These are phyloP conservation scores for Aphelenchoides avenae DNA, from an alignment of 1,140 invertebrate genomes.

Conservation along the genomic window DNA sequence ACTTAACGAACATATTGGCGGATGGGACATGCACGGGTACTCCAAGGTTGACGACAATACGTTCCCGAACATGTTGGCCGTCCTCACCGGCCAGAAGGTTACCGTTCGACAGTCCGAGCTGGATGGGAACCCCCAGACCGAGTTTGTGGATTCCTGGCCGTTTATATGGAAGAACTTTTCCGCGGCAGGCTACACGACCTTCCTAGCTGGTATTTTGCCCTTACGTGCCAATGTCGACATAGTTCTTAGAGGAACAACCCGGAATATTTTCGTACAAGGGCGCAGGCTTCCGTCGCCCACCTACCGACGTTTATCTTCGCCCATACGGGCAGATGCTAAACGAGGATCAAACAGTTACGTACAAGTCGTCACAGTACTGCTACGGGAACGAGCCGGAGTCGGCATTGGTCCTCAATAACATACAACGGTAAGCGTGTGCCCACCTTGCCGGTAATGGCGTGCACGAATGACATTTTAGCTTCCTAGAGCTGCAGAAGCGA, in stretches of 20 bases:
- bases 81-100: constrained; percentile 29
- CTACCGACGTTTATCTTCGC: constrained; percentile 36
- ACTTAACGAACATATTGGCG: constrained; percentile 24
- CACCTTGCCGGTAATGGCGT: no score
- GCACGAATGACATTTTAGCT: constrained; percentile 33
- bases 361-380: constrained; percentile 32
- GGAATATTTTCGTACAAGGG: constrained; percentile 35
- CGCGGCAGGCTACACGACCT: constrained; percentile 26
- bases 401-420: constrained; percentile 16
- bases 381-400: constrained; percentile 37
- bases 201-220: no score
- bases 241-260: constrained; percentile 44
- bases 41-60: constrained; percentile 44
- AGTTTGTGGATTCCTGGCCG: constrained; percentile 68
- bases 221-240: no score
- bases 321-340: constrained; percentile 30
- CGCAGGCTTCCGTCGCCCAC: constrained; percentile 36
- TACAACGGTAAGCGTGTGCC: no score
- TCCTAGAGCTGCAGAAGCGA: constrained; percentile 23
- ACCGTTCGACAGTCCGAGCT: constrained; percentile 11
- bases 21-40: constrained; percentile 25
- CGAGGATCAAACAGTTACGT: constrained; percentile 21
- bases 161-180: constrained; percentile 74
- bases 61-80: constrained; percentile 40
- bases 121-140: constrained; percentile 5